These are phyloP conservation scores for Lucinisca nassula DNA, from an alignment of 2,888 invertebrate genomes.

Conservation along the genomic window DNA sequence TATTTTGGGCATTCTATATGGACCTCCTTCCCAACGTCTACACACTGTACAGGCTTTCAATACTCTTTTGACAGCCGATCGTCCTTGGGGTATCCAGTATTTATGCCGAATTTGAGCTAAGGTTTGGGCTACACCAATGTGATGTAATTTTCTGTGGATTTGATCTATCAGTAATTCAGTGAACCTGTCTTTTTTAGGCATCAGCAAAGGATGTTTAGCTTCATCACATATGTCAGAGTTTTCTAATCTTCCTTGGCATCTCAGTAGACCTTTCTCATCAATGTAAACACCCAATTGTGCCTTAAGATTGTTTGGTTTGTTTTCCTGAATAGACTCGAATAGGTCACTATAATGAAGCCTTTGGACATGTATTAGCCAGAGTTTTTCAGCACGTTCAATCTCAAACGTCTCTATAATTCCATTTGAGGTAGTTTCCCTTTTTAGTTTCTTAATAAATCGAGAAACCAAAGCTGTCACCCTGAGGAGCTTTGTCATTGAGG, in stretches of 20 bases:
- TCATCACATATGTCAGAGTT: background rate
- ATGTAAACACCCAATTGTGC: background rate
- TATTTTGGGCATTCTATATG: no score
- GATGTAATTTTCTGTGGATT: background rate
- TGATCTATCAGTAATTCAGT: background rate
- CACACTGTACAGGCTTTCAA: no score
- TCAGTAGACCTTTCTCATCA: background rate
- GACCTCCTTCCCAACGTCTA: no score
- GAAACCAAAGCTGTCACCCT: background rate
- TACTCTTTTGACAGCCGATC: no score
- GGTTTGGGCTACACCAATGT: background rate
- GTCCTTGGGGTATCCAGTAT: background rate
- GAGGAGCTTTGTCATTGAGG: background rate
- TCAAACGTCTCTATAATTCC: background rate
- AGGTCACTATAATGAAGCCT: background rate
- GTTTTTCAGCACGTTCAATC: background rate
- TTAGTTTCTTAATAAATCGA: background rate
- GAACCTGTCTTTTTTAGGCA: no score
- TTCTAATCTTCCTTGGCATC: background rate
- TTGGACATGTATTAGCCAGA: background rate
- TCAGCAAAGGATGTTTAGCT: no score
- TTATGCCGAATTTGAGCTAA: background rate
- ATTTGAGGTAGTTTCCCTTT: background rate
- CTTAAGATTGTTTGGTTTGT: background rate
- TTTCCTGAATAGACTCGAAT: background rate